These are phyloP conservation scores for Ectobius pallidus DNA, from an alignment of 2,888 invertebrate species.

Conservation along the genomic window DNA sequence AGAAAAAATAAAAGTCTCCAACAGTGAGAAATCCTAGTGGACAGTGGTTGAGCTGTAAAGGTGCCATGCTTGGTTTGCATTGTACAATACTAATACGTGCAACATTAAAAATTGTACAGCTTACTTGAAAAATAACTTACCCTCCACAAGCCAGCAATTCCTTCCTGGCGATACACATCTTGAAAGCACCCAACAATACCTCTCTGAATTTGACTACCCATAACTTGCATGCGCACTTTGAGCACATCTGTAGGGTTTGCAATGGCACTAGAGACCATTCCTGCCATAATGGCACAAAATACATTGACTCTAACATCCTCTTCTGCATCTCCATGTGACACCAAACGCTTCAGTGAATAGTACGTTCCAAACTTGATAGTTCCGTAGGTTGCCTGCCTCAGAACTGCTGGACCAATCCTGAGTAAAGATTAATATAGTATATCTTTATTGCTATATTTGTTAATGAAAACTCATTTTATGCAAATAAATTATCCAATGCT, in stretches of 20 bases:
- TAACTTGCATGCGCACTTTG: conserved; percentile 93
- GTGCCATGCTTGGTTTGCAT: no score
- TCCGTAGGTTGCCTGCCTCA: conserved; percentile 93
- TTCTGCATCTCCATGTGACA: conserved; percentile 61
- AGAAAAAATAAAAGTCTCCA: no score
- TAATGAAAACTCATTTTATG: background rate
- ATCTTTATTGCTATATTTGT: background rate
- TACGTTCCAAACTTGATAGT: conserved; percentile 97
- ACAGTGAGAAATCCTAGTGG: no score
- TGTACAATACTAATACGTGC: no score
- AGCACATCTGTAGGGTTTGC: conserved; percentile 96
- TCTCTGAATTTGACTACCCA: conserved; percentile 54
- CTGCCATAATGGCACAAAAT: conserved; percentile 81
- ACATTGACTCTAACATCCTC: conserved; percentile 72
- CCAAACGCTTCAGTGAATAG: conserved; percentile 80
- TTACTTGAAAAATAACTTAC: no score
- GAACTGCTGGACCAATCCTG: conserved; percentile 90
- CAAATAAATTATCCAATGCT: background rate
- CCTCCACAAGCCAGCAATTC: conserved; percentile 85
- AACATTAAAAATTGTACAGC: no score
- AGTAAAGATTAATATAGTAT: conserved; percentile 47
- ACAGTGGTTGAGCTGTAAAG: no score
- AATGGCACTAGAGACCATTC: conserved; percentile 91
- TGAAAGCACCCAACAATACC: conserved; percentile 78
- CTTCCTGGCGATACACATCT: conserved; percentile 84